Evolutionary conservation across 2,113 vertebrate species (phyloP).

Genomic region (Eclectus roratus): DNA sequence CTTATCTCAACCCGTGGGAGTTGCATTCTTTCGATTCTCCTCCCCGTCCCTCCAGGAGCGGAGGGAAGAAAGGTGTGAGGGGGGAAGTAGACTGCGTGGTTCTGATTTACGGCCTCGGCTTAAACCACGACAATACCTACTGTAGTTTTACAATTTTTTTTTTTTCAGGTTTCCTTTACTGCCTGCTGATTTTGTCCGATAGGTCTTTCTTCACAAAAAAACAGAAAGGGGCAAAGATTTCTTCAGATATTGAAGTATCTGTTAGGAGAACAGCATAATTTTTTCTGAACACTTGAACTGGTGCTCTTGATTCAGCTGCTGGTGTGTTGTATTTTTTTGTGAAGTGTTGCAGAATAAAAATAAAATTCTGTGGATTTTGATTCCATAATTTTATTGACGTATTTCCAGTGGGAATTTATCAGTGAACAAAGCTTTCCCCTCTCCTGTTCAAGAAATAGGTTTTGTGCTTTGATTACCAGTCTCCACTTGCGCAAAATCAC

Average conservation of each 20-base stretch:
- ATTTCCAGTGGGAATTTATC: neutral
- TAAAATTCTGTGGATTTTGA: neutral
- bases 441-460: neutral
- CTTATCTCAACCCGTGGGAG: too few relatives aligned
- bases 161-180: neutral
- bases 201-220: neutral
- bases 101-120: too few relatives aligned
- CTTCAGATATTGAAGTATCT: neutral
- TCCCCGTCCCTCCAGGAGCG: too few relatives aligned
- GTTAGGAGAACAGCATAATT: neutral
- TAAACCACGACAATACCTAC: too few relatives aligned
- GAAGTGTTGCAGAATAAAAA: neutral
- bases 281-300: neutral
- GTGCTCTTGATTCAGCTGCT: neutral
- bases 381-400: neutral
- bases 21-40: too few relatives aligned
- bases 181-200: neutral
- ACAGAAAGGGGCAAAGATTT: neutral
- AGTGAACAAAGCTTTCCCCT: neutral
- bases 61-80: too few relatives aligned
- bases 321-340: neutral
- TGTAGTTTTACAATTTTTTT: neutral
- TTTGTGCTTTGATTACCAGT: neutral
- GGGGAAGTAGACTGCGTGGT: too few relatives aligned
- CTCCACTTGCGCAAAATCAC: neutral